These are phyloP conservation scores for Holothuria leucospilota DNA, from an alignment of 53 echinoderm and acorn worm species.

Conservation along the genomic window DNA sequence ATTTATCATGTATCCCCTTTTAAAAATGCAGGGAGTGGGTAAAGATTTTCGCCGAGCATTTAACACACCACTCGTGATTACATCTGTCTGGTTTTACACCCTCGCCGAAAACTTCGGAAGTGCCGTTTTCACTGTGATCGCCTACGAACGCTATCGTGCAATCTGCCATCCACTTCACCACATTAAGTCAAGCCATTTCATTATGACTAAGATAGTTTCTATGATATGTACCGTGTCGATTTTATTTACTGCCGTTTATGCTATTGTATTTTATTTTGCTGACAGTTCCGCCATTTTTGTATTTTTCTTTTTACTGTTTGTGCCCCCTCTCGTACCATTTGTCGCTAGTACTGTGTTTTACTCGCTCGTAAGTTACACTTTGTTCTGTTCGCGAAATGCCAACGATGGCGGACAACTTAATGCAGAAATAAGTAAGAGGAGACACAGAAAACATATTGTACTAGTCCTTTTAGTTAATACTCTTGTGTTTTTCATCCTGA, in stretches of 20 bases:
- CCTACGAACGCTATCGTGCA: conserved; percentile 6
- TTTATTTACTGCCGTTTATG: not conserved
- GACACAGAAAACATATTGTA: not conserved
- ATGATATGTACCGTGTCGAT: not conserved
- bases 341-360: not conserved
- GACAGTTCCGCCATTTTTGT: not conserved
- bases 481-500: conserved; percentile 5
- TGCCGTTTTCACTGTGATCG: not conserved
- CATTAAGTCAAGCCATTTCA: too few species aligned
- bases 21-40: not conserved
- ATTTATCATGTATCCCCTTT: conserved; percentile 6
- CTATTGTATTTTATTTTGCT: not conserved
- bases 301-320: not conserved
- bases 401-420: too few species aligned
- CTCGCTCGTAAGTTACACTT: not conserved
- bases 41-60: not conserved
- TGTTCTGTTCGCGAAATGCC: too few species aligned
- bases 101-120: not conserved
- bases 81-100: conserved; percentile 14
- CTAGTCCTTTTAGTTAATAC: conserved; percentile 3
- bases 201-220: not conserved
- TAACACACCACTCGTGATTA: conserved; percentile 12
- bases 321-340: not conserved
- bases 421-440: not conserved
- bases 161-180: not conserved